These are phyloP conservation scores for Halcyon chelicuti DNA, from an alignment of 2,797 vertebrate genomes.

Conservation along the genomic window DNA sequence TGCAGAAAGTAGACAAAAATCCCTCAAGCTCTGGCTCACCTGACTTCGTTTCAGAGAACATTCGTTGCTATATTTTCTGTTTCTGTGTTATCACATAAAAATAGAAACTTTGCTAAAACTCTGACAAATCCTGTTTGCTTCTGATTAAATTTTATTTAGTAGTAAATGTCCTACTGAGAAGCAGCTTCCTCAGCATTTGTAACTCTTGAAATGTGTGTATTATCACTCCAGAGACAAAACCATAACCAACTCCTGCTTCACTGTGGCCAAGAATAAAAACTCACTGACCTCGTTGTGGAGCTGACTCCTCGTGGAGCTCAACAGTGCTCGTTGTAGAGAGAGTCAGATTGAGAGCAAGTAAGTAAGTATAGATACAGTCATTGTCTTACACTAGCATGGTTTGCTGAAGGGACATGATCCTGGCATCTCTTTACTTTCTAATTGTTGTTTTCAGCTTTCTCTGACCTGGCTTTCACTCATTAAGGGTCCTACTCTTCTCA, in stretches of 20 bases:
- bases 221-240: background rate
- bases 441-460: background rate
- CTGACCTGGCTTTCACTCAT: background rate
- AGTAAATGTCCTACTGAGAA: background rate
- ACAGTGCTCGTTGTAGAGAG: accelerated
- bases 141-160: background rate
- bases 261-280: background rate
- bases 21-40: background rate
- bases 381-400: background rate
- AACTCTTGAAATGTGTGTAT: background rate
- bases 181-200: background rate
- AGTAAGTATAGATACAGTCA: background rate
- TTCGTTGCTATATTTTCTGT: background rate
- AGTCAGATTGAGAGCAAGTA: background rate
- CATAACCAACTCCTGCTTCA: background rate
- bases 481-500: background rate
- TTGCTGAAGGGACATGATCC: background rate
- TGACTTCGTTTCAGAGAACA: background rate
- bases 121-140: background rate
- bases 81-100: background rate
- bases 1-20: background rate
- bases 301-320: accelerated
- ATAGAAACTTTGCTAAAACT: background rate
- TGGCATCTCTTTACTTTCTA: background rate
- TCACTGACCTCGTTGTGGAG: background rate